These are phyloP conservation scores for Pandemis corylana DNA, from an alignment of 2,888 invertebrate genomes.

Conservation along the genomic window DNA sequence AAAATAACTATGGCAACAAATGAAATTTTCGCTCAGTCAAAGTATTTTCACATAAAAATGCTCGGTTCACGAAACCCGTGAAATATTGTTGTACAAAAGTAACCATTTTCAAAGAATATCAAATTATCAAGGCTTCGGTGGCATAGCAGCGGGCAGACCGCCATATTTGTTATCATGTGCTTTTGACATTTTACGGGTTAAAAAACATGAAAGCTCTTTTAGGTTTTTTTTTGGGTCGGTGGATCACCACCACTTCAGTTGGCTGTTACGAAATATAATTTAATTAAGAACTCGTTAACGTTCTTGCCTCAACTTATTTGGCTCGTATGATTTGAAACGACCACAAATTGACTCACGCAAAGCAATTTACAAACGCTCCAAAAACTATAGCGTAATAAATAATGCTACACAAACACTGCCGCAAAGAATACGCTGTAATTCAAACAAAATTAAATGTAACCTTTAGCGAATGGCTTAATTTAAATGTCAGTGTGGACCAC, in stretches of 20 bases:
- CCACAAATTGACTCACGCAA: neutral
- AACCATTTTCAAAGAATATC: neutral
- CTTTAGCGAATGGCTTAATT: slow-evolving; percentile 30
- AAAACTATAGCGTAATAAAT: neutral
- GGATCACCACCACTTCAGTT: neutral
- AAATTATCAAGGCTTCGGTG: neutral
- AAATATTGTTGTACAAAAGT: too few relatives aligned
- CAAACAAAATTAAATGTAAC: slow-evolving; percentile 32
- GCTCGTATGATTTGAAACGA: neutral
- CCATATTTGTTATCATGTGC: neutral
- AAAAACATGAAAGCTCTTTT: neutral
- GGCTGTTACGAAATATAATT: neutral
- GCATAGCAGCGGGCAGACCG: neutral
- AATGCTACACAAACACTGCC: neutral
- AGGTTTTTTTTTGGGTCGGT: too few relatives aligned
- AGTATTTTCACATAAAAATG: too few relatives aligned
- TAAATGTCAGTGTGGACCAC: slow-evolving; percentile 33
- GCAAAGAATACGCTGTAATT: slow-evolving; percentile 10
- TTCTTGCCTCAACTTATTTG: neutral
- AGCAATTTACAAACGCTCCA: neutral
- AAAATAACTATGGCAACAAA: too few relatives aligned
- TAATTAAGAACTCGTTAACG: neutral
- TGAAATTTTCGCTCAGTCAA: too few relatives aligned
- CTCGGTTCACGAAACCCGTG: too few relatives aligned
- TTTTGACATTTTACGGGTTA: too few relatives aligned